Evolutionary conservation across 1,140 invertebrate species (phyloP).

Genomic region (Drosophila orena): DNA sequence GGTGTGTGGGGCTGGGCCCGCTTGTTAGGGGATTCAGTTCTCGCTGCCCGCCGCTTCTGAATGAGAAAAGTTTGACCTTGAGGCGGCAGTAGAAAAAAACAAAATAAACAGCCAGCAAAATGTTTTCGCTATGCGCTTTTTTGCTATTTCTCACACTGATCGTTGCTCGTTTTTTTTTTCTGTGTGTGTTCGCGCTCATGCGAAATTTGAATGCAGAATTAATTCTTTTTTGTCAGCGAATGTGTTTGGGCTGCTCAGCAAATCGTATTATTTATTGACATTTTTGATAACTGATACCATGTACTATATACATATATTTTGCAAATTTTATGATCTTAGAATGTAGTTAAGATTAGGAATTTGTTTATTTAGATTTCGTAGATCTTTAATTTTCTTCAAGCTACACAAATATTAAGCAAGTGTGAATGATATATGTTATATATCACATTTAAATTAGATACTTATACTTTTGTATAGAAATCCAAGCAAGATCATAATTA

Average conservation of each 20-base stretch:
- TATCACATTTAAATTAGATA: no score
- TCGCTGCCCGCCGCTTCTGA: constrained; percentile 47
- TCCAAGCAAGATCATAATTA: not conserved
- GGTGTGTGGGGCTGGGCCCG: constrained; percentile 49
- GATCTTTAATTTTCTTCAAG: not conserved
- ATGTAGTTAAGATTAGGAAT: not conserved
- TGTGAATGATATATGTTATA: no score
- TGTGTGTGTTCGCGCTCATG: not conserved
- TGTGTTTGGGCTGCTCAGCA: constrained; percentile 3
- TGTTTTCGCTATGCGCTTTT: constrained; percentile 59
- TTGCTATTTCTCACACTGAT: constrained; percentile 39
- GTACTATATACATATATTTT: not conserved
- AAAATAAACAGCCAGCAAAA: constrained; percentile 38
- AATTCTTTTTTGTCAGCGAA: constrained; percentile 5
- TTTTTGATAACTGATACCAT: not conserved
- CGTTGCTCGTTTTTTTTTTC: constrained; percentile 22
- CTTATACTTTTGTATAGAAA: no score
- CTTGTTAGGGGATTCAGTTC: constrained; percentile 65
- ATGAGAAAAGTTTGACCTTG: constrained; percentile 83
- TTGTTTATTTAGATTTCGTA: not conserved
- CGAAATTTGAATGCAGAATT: not conserved
- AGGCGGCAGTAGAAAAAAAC: constrained; percentile 35
- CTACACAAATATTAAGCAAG: no score
- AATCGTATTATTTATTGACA: not conserved
- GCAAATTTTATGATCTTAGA: not conserved